Conservation (phyloP, 2,113 vertebrate genomes). For the Cephalopholis sonnerati region DNA sequence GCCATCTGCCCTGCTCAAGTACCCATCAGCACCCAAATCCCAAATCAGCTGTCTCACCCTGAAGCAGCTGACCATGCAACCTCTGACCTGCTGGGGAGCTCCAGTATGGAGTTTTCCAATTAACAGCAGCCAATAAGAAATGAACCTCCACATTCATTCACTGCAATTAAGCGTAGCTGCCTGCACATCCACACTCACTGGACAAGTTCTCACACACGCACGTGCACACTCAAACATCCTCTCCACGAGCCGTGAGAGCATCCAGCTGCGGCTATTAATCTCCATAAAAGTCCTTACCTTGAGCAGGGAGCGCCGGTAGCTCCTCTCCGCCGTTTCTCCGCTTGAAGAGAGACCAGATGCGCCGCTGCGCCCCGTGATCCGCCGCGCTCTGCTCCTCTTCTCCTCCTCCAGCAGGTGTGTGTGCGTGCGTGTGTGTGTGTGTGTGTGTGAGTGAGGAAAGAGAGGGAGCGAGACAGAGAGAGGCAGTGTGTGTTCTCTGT, state of each 20-base stretch:
- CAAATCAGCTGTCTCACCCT: neutral
- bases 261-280: slow-evolving; percentile 3
- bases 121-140: slow-evolving; percentile 38
- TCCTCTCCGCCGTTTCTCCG: slow-evolving; percentile 22
- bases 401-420: slow-evolving; percentile 35
- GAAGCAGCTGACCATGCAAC: neutral
- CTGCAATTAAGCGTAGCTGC: neutral
- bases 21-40: neutral
- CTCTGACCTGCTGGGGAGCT: neutral
- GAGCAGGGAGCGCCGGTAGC: slow-evolving; percentile 8
- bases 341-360: slow-evolving; percentile 45
- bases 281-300: slow-evolving; percentile 56
- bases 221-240: neutral
- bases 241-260: slow-evolving; percentile 3
- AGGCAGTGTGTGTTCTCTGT: too few relatives aligned
- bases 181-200: neutral
- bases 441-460: neutral
- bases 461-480: neutral
- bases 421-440: slow-evolving; percentile 18
- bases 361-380: slow-evolving; percentile 28
- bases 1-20: neutral
- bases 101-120: neutral
- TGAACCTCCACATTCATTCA: neutral
- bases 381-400: slow-evolving; percentile 17
- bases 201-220: slow-evolving; percentile 37